A percentile compares a stretch with the other conserved stretches of the same genome.
Conservation (phyloP, 2,797 vertebrate genomes). For the Alexandromys oeconomus region DNA sequence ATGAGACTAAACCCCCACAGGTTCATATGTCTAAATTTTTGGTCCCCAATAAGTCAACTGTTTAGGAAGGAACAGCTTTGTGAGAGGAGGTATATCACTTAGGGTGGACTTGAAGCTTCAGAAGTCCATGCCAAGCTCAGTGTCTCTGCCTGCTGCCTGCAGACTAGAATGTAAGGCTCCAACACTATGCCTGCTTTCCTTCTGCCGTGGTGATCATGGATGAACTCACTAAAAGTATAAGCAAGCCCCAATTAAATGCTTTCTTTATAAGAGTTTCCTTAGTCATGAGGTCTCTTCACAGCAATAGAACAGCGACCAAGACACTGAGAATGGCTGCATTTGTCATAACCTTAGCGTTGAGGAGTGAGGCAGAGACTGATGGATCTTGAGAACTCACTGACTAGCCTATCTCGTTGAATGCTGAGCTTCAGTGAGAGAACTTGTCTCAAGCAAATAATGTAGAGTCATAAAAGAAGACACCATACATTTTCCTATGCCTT, state of each 20-base stretch:
- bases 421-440: not conserved
- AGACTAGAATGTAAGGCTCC: no score
- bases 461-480: not conserved
- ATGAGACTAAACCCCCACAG: not conserved
- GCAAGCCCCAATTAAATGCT: not conserved
- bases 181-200: not conserved
- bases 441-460: not conserved
- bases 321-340: not conserved
- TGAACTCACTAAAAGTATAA: not conserved
- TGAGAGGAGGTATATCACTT: not conserved
- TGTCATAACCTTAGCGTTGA: not conserved
- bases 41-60: not conserved
- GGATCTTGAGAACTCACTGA: not conserved
- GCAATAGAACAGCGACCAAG: not conserved
- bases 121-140: not conserved
- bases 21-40: not conserved
- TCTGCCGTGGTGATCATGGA: not conserved
- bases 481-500: not conserved
- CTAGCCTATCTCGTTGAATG: no score
- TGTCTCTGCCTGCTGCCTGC: not conserved
- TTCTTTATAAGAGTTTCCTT: not conserved
- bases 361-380: no score
- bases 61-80: not conserved
- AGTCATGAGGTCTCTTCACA: not conserved
- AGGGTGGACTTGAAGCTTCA: not conserved